Conservation (phyloP, 1,140 invertebrate genomes). For the Chymomyza costata region DNA sequence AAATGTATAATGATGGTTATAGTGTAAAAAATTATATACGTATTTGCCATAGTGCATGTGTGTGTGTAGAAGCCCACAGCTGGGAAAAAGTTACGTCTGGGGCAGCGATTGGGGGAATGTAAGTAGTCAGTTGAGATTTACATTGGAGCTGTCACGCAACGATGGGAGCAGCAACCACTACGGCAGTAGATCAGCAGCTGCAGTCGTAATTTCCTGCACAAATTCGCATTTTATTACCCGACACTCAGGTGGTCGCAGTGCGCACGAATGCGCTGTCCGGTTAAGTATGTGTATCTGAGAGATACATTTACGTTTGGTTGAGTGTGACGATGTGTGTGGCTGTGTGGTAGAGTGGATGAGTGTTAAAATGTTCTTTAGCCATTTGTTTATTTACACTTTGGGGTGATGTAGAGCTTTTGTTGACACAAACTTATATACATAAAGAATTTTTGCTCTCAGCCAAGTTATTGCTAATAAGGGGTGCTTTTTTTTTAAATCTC, state of each 20-base stretch:
- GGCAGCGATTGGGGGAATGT: conserved; percentile 12
- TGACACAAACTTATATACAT: conserved; percentile 44
- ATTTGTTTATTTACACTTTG: conserved; percentile 67
- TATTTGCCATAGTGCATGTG: too few relatives aligned
- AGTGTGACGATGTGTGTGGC: not conserved
- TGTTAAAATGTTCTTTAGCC: conserved; percentile 8
- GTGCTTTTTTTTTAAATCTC: too few relatives aligned
- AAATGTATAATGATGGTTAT: too few relatives aligned
- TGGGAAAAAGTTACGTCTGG: conserved; percentile 10
- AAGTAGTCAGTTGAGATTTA: conserved; percentile 11
- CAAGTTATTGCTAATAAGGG: conserved; percentile 26
- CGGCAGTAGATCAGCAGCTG: conserved; percentile 34
- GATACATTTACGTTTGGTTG: too few relatives aligned
- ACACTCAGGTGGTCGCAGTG: conserved; percentile 39
- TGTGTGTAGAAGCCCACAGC: too few relatives aligned
- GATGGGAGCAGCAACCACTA: conserved; percentile 10
- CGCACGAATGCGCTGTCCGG: not conserved
- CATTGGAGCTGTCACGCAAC: conserved; percentile 13
- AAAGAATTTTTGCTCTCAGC: conserved; percentile 25
- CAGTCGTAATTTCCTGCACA: conserved; percentile 59
- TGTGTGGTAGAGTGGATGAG: conserved; percentile 11
- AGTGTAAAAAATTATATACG: too few relatives aligned
- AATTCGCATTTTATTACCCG: conserved; percentile 69
- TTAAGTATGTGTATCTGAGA: too few relatives aligned
- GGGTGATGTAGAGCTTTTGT: conserved; percentile 32